Conservation (phyloP, 2,113 vertebrate genomes). For the Cyanoramphus novaezelandiae region DNA sequence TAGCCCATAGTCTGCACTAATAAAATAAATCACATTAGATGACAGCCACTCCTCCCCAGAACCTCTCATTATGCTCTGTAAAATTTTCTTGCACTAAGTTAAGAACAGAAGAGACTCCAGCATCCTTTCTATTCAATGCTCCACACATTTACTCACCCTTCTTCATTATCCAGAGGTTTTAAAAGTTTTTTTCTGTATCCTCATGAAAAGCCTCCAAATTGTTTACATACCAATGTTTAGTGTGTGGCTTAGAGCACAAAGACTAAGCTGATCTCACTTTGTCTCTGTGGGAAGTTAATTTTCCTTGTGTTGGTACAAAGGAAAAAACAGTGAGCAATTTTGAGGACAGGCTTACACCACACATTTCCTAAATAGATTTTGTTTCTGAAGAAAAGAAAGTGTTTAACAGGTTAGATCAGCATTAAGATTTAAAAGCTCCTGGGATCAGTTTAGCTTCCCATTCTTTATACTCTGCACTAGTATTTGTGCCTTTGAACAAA, state of each 20-base stretch:
- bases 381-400: slow-evolving; percentile 23
- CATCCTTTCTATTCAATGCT: background rate
- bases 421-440: background rate
- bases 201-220: slow-evolving; percentile 22
- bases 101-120: background rate
- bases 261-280: slow-evolving; percentile 9
- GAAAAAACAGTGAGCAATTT: slow-evolving; percentile 34
- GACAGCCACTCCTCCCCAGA: slow-evolving; percentile 61
- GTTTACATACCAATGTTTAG: slow-evolving; percentile 31
- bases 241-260: slow-evolving; percentile 40
- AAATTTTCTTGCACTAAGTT: background rate
- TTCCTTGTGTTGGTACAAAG: slow-evolving; percentile 34
- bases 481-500: background rate
- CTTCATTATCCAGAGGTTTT: background rate
- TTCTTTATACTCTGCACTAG: background rate
- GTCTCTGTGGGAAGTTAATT: slow-evolving; percentile 37
- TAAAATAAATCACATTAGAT: slow-evolving; percentile 63
- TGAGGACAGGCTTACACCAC: background rate
- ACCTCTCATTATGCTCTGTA: slow-evolving; percentile 15
- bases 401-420: slow-evolving; percentile 25
- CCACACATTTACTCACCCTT: background rate
- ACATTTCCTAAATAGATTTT: slow-evolving; percentile 20
- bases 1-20: background rate
- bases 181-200: background rate
- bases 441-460: background rate